phyloP scores from a whole-genome alignment of 1,140 invertebrate species.

The Drosophila nikananu region DNA sequence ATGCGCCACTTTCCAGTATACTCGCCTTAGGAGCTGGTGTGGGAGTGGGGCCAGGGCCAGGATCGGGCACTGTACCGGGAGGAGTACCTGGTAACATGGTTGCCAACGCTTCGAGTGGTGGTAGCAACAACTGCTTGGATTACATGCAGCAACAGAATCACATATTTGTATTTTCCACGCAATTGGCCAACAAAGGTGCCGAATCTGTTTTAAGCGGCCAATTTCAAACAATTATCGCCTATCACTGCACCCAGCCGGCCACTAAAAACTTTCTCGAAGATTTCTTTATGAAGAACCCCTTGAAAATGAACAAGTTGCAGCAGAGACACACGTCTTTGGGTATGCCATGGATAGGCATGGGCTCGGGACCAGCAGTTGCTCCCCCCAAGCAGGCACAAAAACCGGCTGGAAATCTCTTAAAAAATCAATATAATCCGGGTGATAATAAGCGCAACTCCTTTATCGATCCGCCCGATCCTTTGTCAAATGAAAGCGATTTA shows the following conservation, averaged over 20 bases:
- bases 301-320: conserved; percentile 94
- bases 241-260: conserved; percentile 96
- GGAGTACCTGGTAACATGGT: conserved; percentile 58
- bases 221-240: conserved; percentile 96
- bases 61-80: conserved; percentile 9
- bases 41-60: background rate
- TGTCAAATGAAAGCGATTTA: conserved; percentile 65
- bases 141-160: conserved; percentile 98
- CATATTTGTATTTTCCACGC: conserved; percentile 98
- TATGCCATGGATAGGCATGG: conserved; percentile 52
- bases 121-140: conserved; percentile 59
- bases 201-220: conserved; percentile 95
- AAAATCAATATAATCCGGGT: conserved; percentile 43
- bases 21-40: conserved; percentile 17
- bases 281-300: conserved; percentile 92
- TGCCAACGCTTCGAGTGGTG: conserved; percentile 71
- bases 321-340: conserved; percentile 61
- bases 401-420: conserved; percentile 21
- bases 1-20: conserved; percentile 25
- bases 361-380: conserved; percentile 2
- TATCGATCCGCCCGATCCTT: conserved; percentile 85
- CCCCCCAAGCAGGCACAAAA: conserved; percentile 47
- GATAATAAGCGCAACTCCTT: conserved; percentile 44
- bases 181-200: conserved; percentile 96
- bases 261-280: conserved; percentile 98